Conservation (phyloP, 1,140 invertebrate genomes). For the Sesamia nonagrioides region DNA sequence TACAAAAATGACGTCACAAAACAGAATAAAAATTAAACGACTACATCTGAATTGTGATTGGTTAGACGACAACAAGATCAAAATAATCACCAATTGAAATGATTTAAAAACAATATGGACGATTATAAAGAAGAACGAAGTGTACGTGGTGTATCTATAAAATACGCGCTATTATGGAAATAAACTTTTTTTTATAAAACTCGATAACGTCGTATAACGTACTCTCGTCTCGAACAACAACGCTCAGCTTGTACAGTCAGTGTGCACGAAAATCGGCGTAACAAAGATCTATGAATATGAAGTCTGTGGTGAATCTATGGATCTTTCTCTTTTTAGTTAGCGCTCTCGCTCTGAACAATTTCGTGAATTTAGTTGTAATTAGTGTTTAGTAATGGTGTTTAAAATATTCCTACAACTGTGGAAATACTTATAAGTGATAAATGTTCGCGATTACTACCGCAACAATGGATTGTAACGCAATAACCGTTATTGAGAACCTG, state of each 20-base stretch:
- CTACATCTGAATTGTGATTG: not conserved
- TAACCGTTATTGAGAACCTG: conserved; percentile 71
- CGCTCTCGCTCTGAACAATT: conserved; percentile 70
- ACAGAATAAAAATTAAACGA: not conserved
- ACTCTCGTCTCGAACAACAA: not conserved
- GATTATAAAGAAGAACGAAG: not conserved
- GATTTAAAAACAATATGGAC: conserved; percentile 1
- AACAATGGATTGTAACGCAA: conserved; percentile 65
- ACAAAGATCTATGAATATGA: conserved; percentile 59
- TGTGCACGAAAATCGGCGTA: conserved; percentile 50
- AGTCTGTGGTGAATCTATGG: conserved; percentile 66
- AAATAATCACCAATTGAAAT: not conserved
- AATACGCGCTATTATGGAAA: not conserved
- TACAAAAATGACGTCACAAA: too few relatives aligned
- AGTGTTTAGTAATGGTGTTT: conserved; percentile 56
- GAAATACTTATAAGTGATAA: conserved; percentile 51
- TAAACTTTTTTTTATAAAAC: conserved; percentile 13
- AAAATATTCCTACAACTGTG: conserved; percentile 40
- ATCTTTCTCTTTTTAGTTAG: conserved; percentile 84
- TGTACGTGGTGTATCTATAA: not conserved
- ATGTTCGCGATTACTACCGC: conserved; percentile 47
- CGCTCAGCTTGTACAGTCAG: conserved; percentile 31
- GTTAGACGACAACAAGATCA: not conserved
- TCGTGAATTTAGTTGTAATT: conserved; percentile 65
- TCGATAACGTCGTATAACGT: not conserved